These are phyloP conservation scores for Drosophila imparisetae DNA, from an alignment of 2,888 invertebrate species.

Conservation along the genomic window DNA sequence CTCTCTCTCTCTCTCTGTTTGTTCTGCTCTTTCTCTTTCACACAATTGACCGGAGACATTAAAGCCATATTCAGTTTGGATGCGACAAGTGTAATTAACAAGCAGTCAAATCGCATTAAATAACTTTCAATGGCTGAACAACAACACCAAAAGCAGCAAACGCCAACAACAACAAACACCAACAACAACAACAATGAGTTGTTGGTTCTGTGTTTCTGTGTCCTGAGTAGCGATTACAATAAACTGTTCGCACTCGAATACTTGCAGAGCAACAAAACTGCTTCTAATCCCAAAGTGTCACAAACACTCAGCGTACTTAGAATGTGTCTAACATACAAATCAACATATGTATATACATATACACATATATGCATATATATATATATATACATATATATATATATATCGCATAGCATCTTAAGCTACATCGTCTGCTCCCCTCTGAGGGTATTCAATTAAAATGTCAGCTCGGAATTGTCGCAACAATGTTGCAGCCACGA, in stretches of 20 bases:
- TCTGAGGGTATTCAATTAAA: constrained; percentile 67
- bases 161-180: background rate
- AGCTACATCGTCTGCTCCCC: constrained; percentile 15
- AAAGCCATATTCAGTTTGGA: constrained; percentile 3
- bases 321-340: constrained; percentile 4
- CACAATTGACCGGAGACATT: background rate
- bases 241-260: constrained; percentile 63
- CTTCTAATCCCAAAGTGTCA: constrained; percentile 43
- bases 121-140: constrained; percentile 21
- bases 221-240: constrained; percentile 66
- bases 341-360: background rate
- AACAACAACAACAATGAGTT: constrained; percentile 18
- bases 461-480: constrained; percentile 60
- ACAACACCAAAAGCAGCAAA: constrained; percentile 3
- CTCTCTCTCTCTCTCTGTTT: background rate
- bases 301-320: constrained; percentile 28
- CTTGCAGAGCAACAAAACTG: constrained; percentile 16
- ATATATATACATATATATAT: background rate
- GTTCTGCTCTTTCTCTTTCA: background rate
- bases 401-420: constrained; percentile 23
- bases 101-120: constrained; percentile 43
- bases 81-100: constrained; percentile 42
- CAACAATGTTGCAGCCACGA: constrained; percentile 31
- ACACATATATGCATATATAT: no score
- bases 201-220: constrained; percentile 1